Evolutionary conservation across 2,797 vertebrate genomes (phyloP).

Genomic region (Sebastes aleutianus): DNA sequence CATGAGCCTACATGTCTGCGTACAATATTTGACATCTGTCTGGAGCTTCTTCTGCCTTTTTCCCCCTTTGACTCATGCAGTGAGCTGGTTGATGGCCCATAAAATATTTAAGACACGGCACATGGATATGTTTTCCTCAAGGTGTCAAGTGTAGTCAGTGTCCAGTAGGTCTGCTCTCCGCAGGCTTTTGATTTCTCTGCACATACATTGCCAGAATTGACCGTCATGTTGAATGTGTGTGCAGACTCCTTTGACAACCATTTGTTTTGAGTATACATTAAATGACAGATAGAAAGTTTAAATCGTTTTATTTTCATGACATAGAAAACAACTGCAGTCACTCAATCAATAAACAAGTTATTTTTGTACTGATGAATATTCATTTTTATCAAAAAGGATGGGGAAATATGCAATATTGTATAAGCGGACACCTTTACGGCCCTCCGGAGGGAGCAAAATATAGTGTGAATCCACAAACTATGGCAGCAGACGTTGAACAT

Average conservation of each 20-base stretch:
- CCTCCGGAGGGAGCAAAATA: background rate
- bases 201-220: too few relatives aligned
- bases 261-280: background rate
- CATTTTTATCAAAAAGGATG: conserved; percentile 17
- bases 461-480: background rate
- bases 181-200: background rate
- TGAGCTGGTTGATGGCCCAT: background rate
- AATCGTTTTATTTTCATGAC: conserved; percentile 46
- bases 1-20: background rate
- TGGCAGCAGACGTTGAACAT: background rate
- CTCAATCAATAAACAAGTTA: conserved; percentile 11
- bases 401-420: background rate
- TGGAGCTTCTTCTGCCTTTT: background rate
- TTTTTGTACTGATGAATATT: background rate
- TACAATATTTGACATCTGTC: background rate
- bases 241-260: background rate
- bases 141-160: background rate
- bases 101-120: background rate
- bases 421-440: background rate
- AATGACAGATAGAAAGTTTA: background rate
- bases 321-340: conserved; percentile 28
- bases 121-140: rapidly evolving
- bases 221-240: background rate
- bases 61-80: background rate
- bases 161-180: background rate